Percentiles rank a stretch among this genome's conserved stretches.
These are phyloP conservation scores for Pachyseris speciosa DNA, from an alignment of 64 coral and sea anemone species.

Conservation along the genomic window DNA sequence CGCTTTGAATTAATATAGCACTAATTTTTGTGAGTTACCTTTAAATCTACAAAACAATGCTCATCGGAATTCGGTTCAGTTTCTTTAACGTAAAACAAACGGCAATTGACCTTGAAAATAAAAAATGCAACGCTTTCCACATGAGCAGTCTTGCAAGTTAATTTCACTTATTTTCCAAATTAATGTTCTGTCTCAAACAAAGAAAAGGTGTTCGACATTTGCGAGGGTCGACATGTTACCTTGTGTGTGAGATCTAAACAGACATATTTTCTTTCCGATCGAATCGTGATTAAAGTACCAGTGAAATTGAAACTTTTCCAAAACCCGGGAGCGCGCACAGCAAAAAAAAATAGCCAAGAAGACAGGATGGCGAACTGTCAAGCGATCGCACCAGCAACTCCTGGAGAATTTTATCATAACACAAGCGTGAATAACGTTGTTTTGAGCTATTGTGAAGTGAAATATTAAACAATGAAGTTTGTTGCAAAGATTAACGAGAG, in stretches of 20 bases:
- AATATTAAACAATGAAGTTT: not conserved
- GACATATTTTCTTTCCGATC: not conserved
- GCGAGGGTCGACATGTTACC: not conserved
- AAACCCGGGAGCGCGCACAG: no score
- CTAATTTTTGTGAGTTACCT: not conserved
- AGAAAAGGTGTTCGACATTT: not conserved
- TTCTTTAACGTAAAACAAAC: not conserved
- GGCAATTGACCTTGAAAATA: not conserved
- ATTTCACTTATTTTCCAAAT: not conserved
- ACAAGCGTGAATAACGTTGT: conserved; percentile 25
- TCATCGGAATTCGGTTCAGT: not conserved
- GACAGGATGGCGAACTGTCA: no score
- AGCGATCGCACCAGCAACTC: no score
- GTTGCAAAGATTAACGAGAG: not conserved
- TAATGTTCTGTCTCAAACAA: not conserved
- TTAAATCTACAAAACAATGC: no score
- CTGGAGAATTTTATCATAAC: not conserved
- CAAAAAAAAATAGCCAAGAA: no score
- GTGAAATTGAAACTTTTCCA: not conserved
- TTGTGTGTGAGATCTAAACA: not conserved
- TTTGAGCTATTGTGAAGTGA: conserved; percentile 3
- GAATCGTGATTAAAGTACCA: not conserved
- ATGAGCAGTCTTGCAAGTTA: conserved; percentile 10
- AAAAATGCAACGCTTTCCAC: conserved; percentile 1
- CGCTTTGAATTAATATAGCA: not conserved